Base-by-base conservation (phyloP, 2,888 invertebrate species). In the Sesamia inferens region DNA sequence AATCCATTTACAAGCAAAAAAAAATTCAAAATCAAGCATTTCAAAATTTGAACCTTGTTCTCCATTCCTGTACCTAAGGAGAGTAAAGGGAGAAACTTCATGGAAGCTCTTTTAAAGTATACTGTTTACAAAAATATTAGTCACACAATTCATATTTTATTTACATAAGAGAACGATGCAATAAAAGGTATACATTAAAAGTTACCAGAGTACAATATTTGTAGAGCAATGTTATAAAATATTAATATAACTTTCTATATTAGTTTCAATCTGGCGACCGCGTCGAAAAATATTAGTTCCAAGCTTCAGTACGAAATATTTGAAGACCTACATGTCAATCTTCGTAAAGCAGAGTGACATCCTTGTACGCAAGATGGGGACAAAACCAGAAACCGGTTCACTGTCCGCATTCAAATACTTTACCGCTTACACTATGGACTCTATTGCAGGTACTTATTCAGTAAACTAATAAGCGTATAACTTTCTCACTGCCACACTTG, bases 251-350 rank as follows among this genome's bases (percentile, higher is more conserved):
- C 0, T 42, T 62, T 22, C 16, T 61, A 47, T 44, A 24, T 55
- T 78, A 92, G 92, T 90, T 0, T 57, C 87, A 6, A 89, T 90
- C 8, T 92, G 93, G 93, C 90, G 90, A 2, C 88, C 86, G 0
- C 91, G 93, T 16, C 90, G 93, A 22, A 92, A 90, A 69, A 68
- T 90, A n/a, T 57, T 92, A 3, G 74, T 85, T 0, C 90, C 90
- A 2, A 86, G 81, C 1, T 91, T 92, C 71, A 83, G 84, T 0
- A 74, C 83, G 8, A 91, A 90, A 69, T 87, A 87, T n/a, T 73
- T 92, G 59, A 85, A 84, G 10, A 71, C 76, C 8, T 92, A 89
- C 39, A 74, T 88, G 14, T 61, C 86, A 16, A 82, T 92, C 19
- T 92, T 92, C 61, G 74, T 75, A 5, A 74, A 75, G 5, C 89